These are phyloP conservation scores for Pammene fasciana DNA, from an alignment of 2,888 invertebrate genomes.

Conservation along the genomic window DNA sequence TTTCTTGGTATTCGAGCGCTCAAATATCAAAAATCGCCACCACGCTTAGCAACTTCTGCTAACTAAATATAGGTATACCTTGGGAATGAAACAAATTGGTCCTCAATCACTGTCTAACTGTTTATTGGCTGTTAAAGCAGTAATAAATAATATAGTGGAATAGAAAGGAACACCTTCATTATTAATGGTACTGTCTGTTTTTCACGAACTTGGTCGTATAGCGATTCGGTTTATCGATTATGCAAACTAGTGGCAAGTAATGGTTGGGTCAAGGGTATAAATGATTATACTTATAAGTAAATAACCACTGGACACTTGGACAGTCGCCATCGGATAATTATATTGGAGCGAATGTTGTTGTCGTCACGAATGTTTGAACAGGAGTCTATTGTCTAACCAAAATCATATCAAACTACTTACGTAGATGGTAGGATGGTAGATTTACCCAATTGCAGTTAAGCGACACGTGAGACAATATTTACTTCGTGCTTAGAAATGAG, in stretches of 20 bases:
- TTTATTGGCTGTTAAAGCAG: not conserved
- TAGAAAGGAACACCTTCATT: conserved; percentile 10
- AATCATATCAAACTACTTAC: too few species aligned
- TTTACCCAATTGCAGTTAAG: too few species aligned
- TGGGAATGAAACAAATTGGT: not conserved
- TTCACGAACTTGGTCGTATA: conserved; percentile 12
- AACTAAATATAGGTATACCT: not conserved
- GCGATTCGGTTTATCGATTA: conserved; percentile 22
- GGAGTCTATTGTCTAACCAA: too few species aligned
- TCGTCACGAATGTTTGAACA: too few species aligned
- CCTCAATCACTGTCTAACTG: not conserved
- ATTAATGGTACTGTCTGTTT: conserved; percentile 14
- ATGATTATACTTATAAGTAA: not conserved
- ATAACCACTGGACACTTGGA: too few species aligned
- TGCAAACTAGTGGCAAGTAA: not conserved
- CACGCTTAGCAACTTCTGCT: too few species aligned
- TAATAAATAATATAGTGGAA: not conserved
- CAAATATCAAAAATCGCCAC: too few species aligned
- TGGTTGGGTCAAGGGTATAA: conserved; percentile 12
- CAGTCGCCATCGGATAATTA: not conserved
- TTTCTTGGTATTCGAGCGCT: too few species aligned
- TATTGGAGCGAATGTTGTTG: too few species aligned
- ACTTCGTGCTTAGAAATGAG: too few species aligned
- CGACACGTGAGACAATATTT: too few species aligned
- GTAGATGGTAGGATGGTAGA: too few species aligned